Base-by-base conservation (phyloP, 2,113 vertebrate genomes). In the Malurus elegans region DNA sequence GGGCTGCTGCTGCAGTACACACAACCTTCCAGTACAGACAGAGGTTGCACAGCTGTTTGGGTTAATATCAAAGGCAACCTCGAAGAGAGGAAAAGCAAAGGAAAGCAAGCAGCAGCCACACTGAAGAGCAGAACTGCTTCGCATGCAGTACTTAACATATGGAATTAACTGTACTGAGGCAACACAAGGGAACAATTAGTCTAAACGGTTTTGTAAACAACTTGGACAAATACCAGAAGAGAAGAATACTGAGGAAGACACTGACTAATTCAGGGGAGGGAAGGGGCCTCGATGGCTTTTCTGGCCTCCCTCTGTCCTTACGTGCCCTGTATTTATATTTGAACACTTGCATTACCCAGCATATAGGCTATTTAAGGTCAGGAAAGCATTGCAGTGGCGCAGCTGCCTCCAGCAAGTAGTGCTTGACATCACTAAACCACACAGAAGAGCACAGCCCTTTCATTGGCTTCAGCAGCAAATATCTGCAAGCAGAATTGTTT, bases 111-210 rank as follows among this genome's bases (percentile, higher is more conserved):
- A 86, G 92, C 93, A 95, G 84, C 85, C 92, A 87, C 57, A 40
- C 86, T 91, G 90, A 93, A 79, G 86, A 94, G 93, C 87, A 97
- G 97, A 95, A 94, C 11, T 92, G 96, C 96, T 96, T 97, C 70
- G 95, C 95, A 97, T 32, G 51, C 57, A 97, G 90, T 34, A 70
- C 91, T 96, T 95, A 98, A 97, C 92, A 97, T 98, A 98, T 98
- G 97, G 97, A 97, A 98, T 93, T 96, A 97, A 96, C 96, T 97
- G 91, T 79, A 92, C 96, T 81, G 93, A 97, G 88, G 88, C 95
- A 97, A 96, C 95, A 97, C 97, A 97, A 97, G 97, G 97, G 97
- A 97, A 96, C 97, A 97, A 98, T 98, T 97, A 98, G 92, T 89
- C 84, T 95, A 95, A 98, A 98, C 15, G 54, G 92, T 92, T 97